phyloP scores from a whole-genome alignment of 2,888 invertebrate genomes.

The Callyntrura sp. region DNA sequence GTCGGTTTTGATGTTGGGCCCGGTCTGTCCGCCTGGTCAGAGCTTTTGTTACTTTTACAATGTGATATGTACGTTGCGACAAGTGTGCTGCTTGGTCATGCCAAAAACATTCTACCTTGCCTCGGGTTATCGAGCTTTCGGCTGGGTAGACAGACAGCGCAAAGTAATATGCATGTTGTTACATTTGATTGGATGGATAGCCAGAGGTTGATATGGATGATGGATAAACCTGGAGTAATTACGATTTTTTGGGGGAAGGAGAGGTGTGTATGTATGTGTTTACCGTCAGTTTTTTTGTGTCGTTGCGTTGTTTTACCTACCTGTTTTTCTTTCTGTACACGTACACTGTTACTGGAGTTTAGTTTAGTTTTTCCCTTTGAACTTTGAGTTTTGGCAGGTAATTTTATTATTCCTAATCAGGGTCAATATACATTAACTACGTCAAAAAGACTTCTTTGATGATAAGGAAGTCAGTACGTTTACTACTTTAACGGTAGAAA shows the following conservation, averaged over 20 bases:
- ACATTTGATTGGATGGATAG: no score
- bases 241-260: constrained; percentile 1
- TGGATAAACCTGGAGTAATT: background rate
- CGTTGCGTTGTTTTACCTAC: no score
- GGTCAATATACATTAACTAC: no score
- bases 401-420: no score
- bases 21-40: background rate
- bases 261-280: background rate
- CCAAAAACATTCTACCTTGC: background rate
- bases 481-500: no score
- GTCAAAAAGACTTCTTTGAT: no score
- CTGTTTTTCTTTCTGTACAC: no score
- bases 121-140: constrained; percentile 10
- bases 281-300: no score
- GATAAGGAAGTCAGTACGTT: no score
- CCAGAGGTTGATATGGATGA: background rate
- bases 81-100: background rate
- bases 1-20: background rate
- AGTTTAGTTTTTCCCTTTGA: no score
- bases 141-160: background rate
- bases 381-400: no score
- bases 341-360: no score
- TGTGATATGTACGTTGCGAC: background rate
- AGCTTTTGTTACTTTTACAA: constrained; percentile 1
- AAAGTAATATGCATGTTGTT: background rate